Percentiles rank a stretch among this genome's conserved stretches.
These are phyloP conservation scores for Ditylenchus weischeri DNA, from an alignment of 2,888 invertebrate genomes.

Conservation along the genomic window DNA sequence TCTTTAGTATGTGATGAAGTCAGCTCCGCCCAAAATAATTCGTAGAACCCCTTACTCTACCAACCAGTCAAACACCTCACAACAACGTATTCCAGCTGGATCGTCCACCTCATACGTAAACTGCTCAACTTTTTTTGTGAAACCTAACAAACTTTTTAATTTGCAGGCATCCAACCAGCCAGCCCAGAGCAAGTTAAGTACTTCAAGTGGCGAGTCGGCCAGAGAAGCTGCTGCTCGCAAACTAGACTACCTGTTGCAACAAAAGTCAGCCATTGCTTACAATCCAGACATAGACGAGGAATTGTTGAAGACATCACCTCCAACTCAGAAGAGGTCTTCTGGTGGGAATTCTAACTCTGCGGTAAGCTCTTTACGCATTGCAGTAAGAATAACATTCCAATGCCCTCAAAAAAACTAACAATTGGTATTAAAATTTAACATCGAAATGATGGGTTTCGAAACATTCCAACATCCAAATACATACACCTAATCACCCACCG, in stretches of 20 bases:
- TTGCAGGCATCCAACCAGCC: neutral
- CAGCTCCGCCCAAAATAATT: slow-evolving; percentile 1
- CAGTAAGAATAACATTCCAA: too few species aligned
- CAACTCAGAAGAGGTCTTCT: slow-evolving; percentile 4
- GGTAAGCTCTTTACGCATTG: too few species aligned
- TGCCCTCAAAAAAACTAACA: too few species aligned
- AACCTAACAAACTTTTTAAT: neutral
- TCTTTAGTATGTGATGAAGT: slow-evolving; percentile 9
- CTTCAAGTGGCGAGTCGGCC: slow-evolving; percentile 16
- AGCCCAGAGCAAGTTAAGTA: neutral
- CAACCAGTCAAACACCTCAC: neutral
- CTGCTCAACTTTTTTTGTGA: neutral
- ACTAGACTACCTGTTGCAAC: slow-evolving; percentile 27
- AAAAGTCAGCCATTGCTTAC: slow-evolving; percentile 23
- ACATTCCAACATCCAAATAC: too few species aligned
- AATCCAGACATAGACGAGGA: slow-evolving; percentile 12
- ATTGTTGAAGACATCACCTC: neutral
- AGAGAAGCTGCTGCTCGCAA: slow-evolving; percentile 29
- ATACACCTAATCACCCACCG: too few species aligned
- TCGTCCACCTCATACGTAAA: slow-evolving; percentile 5
- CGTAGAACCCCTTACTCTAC: neutral
- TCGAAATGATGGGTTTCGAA: too few species aligned
- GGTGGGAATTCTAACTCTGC: neutral
- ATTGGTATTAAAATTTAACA: too few species aligned
- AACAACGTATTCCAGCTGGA: neutral